phyloP scores from a whole-genome alignment of 2,113 vertebrate species.

The Lipotes vexillifer region DNA sequence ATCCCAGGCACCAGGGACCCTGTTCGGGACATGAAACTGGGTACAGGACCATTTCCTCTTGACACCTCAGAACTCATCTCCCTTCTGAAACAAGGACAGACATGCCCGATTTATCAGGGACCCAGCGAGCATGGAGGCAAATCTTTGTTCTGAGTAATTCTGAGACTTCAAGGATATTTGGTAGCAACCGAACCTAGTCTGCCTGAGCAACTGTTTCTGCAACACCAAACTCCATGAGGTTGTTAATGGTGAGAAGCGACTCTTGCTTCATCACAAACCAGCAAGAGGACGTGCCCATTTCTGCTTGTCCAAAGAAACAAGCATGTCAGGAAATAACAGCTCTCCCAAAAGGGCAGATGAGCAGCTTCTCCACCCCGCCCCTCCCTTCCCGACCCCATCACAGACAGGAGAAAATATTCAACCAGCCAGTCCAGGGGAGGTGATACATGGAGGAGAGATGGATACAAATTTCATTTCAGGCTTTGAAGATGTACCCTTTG shows the following conservation, averaged over 20 bases:
- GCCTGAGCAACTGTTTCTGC: not conserved
- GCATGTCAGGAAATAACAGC: not conserved
- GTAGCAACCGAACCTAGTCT: not conserved
- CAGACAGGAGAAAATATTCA: not conserved
- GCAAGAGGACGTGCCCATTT: slow-evolving; percentile 46
- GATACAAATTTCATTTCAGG: not conserved
- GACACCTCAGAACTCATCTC: slow-evolving; percentile 7
- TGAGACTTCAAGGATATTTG: not conserved
- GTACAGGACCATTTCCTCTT: not conserved
- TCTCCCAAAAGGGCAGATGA: not conserved
- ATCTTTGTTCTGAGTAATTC: not conserved
- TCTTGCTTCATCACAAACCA: slow-evolving; percentile 58
- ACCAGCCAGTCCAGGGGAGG: not conserved
- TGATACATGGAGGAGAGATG: not conserved
- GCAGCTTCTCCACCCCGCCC: not conserved
- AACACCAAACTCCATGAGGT: slow-evolving; percentile 50
- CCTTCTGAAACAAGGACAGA: not conserved
- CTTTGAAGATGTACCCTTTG: not conserved
- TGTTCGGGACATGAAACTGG: not conserved
- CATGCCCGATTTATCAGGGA: not conserved
- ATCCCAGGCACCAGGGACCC: not conserved
- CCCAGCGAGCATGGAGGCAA: not conserved
- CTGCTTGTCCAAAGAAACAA: slow-evolving; percentile 44
- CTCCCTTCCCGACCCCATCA: not conserved
- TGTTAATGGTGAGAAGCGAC: slow-evolving; percentile 47